phyloP scores from a whole-genome alignment of 2,113 vertebrate species.

The Solea solea region DNA sequence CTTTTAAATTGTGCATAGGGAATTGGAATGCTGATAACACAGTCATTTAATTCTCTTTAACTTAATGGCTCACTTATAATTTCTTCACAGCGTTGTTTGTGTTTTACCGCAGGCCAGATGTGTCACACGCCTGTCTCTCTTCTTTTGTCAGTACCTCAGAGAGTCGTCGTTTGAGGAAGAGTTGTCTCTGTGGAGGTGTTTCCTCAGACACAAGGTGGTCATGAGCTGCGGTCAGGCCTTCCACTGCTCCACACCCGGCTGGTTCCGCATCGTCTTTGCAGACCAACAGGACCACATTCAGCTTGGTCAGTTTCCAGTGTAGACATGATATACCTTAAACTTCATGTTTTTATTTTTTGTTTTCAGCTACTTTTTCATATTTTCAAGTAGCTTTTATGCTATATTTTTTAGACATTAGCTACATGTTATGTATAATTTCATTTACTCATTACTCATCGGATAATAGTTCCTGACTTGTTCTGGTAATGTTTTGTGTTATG shows the following conservation, averaged over 20 bases:
- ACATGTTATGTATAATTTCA: background rate
- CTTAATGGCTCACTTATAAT: background rate
- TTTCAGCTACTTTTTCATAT: no score
- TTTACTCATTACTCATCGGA: conserved; percentile 8
- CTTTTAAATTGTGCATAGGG: background rate
- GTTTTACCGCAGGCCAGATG: background rate
- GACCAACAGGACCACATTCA: conserved; percentile 83
- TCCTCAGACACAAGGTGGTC: conserved; percentile 90
- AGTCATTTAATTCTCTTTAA: background rate
- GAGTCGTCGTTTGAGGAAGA: conserved; percentile 89
- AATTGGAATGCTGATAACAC: background rate
- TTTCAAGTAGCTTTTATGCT: background rate
- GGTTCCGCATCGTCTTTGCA: conserved; percentile 94
- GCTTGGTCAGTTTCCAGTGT: conserved; percentile 84
- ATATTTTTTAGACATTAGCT: background rate
- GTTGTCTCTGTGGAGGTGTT: conserved; percentile 84
- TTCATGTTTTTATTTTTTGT: background rate
- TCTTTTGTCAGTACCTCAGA: conserved; percentile 84
- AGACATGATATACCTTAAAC: no score
- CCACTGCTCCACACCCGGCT: conserved; percentile 89
- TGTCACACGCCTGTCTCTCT: conserved; percentile 1
- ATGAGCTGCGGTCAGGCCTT: conserved; percentile 90
- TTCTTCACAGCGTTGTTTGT: background rate
- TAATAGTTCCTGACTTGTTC: conserved; percentile 11
- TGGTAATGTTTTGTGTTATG: conserved; percentile 32